phyloP scores from a whole-genome alignment of 2,888 invertebrate species.

The Drosophila ustulata region DNA sequence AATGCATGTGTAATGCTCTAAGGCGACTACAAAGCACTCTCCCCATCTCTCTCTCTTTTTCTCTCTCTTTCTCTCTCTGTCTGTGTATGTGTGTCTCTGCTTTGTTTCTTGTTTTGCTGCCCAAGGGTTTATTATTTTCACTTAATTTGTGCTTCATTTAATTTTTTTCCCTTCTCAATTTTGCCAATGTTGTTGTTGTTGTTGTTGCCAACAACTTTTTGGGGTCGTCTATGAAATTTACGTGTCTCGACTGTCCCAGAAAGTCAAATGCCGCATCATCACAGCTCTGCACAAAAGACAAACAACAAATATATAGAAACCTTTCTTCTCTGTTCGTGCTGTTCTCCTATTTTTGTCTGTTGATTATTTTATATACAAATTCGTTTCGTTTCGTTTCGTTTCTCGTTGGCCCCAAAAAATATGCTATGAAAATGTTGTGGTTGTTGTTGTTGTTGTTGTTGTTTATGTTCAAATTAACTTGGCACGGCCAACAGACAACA shows the following conservation, averaged over 20 bases:
- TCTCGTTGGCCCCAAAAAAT: slow-evolving; percentile 35
- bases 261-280: slow-evolving; percentile 76
- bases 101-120: slow-evolving; percentile 34
- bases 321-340: slow-evolving; percentile 12
- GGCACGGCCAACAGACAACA: slow-evolving; percentile 39
- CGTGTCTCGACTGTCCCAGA: slow-evolving; percentile 58
- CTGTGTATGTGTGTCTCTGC: slow-evolving; percentile 11
- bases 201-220: slow-evolving; percentile 24
- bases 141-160: slow-evolving; percentile 73
- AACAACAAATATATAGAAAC: slow-evolving; percentile 8
- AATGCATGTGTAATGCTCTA: slow-evolving; percentile 20
- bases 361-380: slow-evolving; percentile 50
- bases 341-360: slow-evolving; percentile 12
- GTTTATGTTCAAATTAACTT: slow-evolving; percentile 71
- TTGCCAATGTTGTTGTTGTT: slow-evolving; percentile 5
- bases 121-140: slow-evolving; percentile 74
- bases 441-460: slow-evolving; percentile 45
- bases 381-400: slow-evolving; percentile 16
- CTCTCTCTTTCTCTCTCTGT: neutral
- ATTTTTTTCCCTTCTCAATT: slow-evolving; percentile 25
- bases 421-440: slow-evolving; percentile 38
- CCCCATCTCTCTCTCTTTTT: neutral
- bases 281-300: slow-evolving; percentile 43
- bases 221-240: slow-evolving; percentile 60
- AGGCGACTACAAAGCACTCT: slow-evolving; percentile 3